Percentiles rank a stretch among this genome's conserved stretches.
Evolutionary conservation across 2,888 invertebrate genomes (phyloP).

Genomic region (Xestia c-nigrum): DNA sequence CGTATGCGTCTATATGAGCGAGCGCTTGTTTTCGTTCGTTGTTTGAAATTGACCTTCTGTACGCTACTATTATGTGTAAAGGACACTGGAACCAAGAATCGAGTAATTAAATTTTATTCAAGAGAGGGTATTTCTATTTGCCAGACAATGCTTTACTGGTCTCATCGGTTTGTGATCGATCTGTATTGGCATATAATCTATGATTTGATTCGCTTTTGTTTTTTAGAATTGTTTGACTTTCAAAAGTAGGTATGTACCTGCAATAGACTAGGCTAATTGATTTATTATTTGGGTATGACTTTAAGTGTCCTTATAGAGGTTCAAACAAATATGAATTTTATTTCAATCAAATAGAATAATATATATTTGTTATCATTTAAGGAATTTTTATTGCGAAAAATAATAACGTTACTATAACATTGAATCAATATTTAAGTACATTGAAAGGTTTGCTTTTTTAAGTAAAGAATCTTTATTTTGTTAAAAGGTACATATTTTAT

Average conservation of each 20-base stretch:
- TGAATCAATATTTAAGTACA: neutral
- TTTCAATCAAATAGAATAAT: neutral
- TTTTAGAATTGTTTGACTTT: neutral
- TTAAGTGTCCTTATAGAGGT: neutral
- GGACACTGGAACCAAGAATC: constrained; percentile 32
- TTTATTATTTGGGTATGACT: neutral
- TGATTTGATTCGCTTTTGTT: neutral
- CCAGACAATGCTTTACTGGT: constrained; percentile 17
- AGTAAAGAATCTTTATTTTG: neutral
- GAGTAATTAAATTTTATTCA: constrained; percentile 62
- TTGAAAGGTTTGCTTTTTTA: neutral
- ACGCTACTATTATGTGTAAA: neutral
- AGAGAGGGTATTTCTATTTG: constrained; percentile 29
- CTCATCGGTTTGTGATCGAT: constrained; percentile 1
- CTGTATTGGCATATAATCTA: neutral
- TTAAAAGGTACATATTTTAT: neutral
- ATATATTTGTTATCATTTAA: neutral
- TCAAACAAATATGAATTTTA: neutral
- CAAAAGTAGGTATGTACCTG: constrained; percentile 8
- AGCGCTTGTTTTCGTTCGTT: neutral
- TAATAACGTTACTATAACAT: neutral
- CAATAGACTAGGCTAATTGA: neutral
- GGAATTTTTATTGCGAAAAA: neutral
- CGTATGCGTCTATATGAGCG: neutral
- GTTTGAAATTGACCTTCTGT: neutral